phyloP scores from a whole-genome alignment of 2,797 vertebrate species.

The Pseudochromis fuscus region DNA sequence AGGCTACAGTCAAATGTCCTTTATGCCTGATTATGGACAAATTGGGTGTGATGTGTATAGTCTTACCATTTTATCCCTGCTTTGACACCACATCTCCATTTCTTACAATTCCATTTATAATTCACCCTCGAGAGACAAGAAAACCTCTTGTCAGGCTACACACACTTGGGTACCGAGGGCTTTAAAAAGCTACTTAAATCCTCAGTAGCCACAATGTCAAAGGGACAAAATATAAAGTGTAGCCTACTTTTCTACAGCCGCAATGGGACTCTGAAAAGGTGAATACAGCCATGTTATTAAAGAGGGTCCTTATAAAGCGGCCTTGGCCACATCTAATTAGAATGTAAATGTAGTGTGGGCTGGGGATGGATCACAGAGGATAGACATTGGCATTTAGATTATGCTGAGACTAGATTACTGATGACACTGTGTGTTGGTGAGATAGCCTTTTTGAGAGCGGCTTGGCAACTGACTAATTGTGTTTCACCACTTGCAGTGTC shows the following conservation, averaged over 20 bases:
- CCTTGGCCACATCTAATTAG: slow-evolving; percentile 82
- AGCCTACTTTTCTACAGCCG: slow-evolving; percentile 71
- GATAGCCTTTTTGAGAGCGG: slow-evolving; percentile 81
- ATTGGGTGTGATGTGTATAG: slow-evolving; percentile 32
- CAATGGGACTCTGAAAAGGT: slow-evolving; percentile 79
- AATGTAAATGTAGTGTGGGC: slow-evolving; percentile 83
- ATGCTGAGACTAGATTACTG: slow-evolving; percentile 84
- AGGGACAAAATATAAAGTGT: slow-evolving; percentile 80
- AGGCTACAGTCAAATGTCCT: slow-evolving; percentile 44
- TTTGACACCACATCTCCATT: slow-evolving; percentile 66
- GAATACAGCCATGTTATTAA: slow-evolving; percentile 81
- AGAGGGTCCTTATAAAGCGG: slow-evolving; percentile 76
- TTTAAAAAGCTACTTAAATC: slow-evolving; percentile 79
- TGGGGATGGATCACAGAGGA: slow-evolving; percentile 80
- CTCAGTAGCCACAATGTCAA: slow-evolving; percentile 81
- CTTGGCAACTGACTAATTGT: slow-evolving; percentile 81
- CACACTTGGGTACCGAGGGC: slow-evolving; percentile 67
- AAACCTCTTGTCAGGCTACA: slow-evolving; percentile 69
- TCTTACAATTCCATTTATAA: slow-evolving; percentile 66
- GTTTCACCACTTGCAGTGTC: slow-evolving; percentile 72
- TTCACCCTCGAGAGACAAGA: slow-evolving; percentile 70
- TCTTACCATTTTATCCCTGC: slow-evolving; percentile 38
- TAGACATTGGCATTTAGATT: slow-evolving; percentile 86
- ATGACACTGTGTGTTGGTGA: slow-evolving; percentile 82
- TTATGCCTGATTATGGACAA: slow-evolving; percentile 59